Percentiles rank a stretch among this genome's conserved stretches.
These are phyloP conservation scores for Rostratula benghalensis DNA, from an alignment of 2,113 vertebrate species.

Conservation along the genomic window DNA sequence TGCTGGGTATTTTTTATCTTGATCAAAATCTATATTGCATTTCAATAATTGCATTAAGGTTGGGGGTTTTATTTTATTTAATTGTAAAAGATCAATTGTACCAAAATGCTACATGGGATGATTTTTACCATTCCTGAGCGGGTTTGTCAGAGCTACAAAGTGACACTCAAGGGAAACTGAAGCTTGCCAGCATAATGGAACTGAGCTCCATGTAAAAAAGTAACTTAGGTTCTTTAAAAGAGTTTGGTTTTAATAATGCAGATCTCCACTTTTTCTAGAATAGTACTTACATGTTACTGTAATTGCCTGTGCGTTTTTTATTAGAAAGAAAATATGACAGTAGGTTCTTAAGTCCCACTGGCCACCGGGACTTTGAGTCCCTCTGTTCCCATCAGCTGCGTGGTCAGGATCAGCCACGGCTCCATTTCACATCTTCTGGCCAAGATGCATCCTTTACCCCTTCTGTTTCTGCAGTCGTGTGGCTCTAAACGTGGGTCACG, in stretches of 20 bases:
- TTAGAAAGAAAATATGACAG: neutral
- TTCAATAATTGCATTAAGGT: neutral
- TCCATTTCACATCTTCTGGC: neutral
- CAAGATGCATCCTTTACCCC: neutral
- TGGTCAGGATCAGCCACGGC: neutral
- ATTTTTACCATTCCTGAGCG: neutral
- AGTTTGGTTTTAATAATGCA: neutral
- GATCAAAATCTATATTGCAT: neutral
- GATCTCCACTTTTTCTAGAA: neutral
- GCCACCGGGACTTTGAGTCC: neutral
- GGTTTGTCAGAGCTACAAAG: neutral
- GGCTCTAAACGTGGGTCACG: rapidly evolving
- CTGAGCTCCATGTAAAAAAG: neutral
- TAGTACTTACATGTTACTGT: neutral
- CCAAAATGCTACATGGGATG: neutral
- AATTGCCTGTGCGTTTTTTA: neutral
- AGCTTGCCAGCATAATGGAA: neutral
- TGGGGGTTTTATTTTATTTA: neutral
- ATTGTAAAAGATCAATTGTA: neutral
- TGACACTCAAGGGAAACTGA: neutral
- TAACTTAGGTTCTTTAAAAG: neutral
- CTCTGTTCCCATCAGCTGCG: rapidly evolving
- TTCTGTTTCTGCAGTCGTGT: neutral
- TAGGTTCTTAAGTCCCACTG: neutral
- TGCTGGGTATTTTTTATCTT: neutral